Evolutionary conservation across 2,113 vertebrate species (phyloP), one percentile per base, ranked within the genome.

Genomic region (Panthera tigris): DNA sequence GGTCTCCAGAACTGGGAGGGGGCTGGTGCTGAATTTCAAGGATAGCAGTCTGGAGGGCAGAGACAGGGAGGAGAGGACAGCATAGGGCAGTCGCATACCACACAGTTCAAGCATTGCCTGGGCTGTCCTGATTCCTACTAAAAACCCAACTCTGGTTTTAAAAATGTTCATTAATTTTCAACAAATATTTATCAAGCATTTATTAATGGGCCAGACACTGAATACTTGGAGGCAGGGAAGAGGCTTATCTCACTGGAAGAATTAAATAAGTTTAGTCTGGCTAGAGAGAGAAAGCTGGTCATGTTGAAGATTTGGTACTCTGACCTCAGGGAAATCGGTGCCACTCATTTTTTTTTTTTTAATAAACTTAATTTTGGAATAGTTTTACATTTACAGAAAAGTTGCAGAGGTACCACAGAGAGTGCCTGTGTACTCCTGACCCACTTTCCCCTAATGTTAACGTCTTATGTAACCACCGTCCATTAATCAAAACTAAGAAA

Each of bases 331-430:
- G 16, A 39, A 48, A 45, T 29, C 11, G 16, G 66, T 18, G 15
- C 29, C 57, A 33, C n/a, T 88, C 14, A 16, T 61, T 12, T 71
- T 41, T 50, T 15, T 76, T 78, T 68, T 74, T 63, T 12, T 12
- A 90, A 82, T 55, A 71, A 93, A 89, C 33, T 57, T 41, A 41
- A 23, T 52, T 94, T 36, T 73, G 41, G 13, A 71, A 76, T 66
- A 25, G 29, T 55, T 89, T 84, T 93, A 16, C 61, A 79, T 86
- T 68, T 92, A 86, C 63, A 94, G 89, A 95, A 87, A 63, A 69
- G 31, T 55, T 48, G 0, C 29, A 71, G 66, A 86, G 68, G 52
- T 87, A 50, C 52, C 29, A 8, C 33, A 68, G 50, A 82, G 87
- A 57, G 4, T 36, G 78, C 55, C 15, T 66, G 19, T 16, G 4